A percentile compares a stretch with the other conserved stretches of the same genome.
Conservation (phyloP, 2,113 vertebrate genomes). For the Podarcis cretensis region DNA sequence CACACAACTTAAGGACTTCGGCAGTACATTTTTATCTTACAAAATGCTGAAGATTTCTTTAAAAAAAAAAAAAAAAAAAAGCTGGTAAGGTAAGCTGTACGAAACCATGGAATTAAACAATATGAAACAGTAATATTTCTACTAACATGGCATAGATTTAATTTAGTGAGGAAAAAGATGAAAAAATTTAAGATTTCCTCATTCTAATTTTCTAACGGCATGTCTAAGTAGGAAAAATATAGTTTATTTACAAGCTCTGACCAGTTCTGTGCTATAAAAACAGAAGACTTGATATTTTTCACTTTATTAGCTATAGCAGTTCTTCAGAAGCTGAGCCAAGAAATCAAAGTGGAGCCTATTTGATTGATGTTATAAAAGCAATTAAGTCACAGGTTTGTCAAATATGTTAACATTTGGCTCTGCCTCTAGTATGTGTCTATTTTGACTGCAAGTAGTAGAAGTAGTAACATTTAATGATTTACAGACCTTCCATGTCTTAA, state of each 20-base stretch:
- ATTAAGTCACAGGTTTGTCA: slow-evolving; percentile 77
- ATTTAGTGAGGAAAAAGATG: background rate
- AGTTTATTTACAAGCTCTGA: slow-evolving; percentile 71
- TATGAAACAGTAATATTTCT: slow-evolving; percentile 15
- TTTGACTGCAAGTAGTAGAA: slow-evolving; percentile 72
- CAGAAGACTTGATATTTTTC: slow-evolving; percentile 71
- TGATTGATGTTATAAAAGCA: slow-evolving; percentile 82
- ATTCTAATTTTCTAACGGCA: slow-evolving; percentile 10
- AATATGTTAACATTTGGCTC: slow-evolving; percentile 72
- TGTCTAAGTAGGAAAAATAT: slow-evolving; percentile 38
- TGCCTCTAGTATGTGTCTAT: slow-evolving; percentile 71
- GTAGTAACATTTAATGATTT: slow-evolving; percentile 76
- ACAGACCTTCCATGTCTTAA: slow-evolving; percentile 73
- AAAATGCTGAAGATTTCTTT: background rate
- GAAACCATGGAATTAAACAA: slow-evolving; percentile 3
- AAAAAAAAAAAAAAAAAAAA: background rate
- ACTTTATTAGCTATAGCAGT: slow-evolving; percentile 70
- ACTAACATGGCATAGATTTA: slow-evolving; percentile 11
- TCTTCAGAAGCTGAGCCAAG: slow-evolving; percentile 75
- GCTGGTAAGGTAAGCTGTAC: background rate
- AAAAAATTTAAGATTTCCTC: background rate
- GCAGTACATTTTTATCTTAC: background rate
- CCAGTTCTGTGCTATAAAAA: slow-evolving; percentile 62
- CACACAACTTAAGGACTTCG: background rate
- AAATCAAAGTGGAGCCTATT: slow-evolving; percentile 75